These are phyloP conservation scores for Neogobius melanostomus DNA, from an alignment of 2,113 vertebrate species.

Conservation along the genomic window DNA sequence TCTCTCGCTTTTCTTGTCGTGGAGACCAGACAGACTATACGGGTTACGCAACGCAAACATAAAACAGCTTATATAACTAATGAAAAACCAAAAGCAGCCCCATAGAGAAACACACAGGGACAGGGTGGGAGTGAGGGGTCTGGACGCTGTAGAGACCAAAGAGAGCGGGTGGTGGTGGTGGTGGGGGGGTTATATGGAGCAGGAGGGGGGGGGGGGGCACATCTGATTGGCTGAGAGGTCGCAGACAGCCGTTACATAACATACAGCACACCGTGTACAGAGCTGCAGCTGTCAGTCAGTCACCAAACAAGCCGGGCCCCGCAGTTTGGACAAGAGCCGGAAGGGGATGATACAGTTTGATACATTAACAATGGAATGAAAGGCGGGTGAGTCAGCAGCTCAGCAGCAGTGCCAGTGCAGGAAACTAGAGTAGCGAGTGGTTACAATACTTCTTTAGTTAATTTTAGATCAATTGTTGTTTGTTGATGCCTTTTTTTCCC, in stretches of 20 bases:
- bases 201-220: no score
- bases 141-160: conserved; percentile 15
- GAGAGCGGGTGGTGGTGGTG: neutral
- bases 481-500: neutral
- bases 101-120: conserved; percentile 16
- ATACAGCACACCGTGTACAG: neutral
- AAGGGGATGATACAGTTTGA: neutral
- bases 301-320: neutral
- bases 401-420: neutral
- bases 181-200: conserved; percentile 3
- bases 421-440: neutral
- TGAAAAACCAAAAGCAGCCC: conserved; percentile 25
- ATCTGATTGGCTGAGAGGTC: neutral
- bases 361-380: neutral
- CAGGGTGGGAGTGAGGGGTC: conserved; percentile 7
- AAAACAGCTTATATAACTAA: conserved; percentile 55
- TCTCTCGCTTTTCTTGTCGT: neutral
- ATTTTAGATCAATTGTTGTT: no score
- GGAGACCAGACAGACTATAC: conserved; percentile 4
- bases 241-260: conserved; percentile 11
- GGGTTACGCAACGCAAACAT: conserved; percentile 41
- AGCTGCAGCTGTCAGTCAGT: conserved; percentile 7
- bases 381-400: neutral
- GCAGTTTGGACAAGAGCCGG: neutral
- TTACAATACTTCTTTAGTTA: no score